phyloP scores from a whole-genome alignment of 1,140 invertebrate genomes.

The Drosophila nasuta region DNA sequence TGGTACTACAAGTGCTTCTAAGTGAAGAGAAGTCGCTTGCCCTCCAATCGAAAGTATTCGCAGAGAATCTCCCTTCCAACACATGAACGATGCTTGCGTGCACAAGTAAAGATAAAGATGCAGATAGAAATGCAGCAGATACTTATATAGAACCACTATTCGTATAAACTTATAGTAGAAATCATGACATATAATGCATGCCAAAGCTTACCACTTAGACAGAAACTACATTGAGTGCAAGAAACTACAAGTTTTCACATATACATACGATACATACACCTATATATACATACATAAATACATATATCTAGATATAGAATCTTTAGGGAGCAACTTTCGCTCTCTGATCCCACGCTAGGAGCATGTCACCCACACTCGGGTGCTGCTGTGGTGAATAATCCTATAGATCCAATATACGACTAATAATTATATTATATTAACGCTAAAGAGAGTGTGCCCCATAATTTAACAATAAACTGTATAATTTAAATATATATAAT shows the following conservation, averaged over 20 bases:
- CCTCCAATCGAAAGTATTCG: constrained; percentile 73
- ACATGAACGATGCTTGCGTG: constrained; percentile 20
- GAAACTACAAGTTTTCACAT: constrained; percentile 75
- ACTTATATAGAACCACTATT: constrained; percentile 27
- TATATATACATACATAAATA: constrained; percentile 27
- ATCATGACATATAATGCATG: constrained; percentile 84
- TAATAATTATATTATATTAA: constrained; percentile 38
- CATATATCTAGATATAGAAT: constrained; percentile 44
- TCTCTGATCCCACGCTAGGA: neutral
- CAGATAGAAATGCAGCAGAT: constrained; percentile 25
- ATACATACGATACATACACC: constrained; percentile 9
- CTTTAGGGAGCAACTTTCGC: constrained; percentile 4
- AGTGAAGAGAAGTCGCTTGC: constrained; percentile 28
- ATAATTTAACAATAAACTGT: constrained; percentile 54
- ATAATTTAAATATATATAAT: constrained; percentile 66
- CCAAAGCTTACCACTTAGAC: constrained; percentile 84
- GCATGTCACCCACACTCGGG: neutral
- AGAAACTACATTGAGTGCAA: constrained; percentile 69
- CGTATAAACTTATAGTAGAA: constrained; percentile 44
- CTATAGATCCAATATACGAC: constrained; percentile 63
- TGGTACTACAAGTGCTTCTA: constrained; percentile 83
- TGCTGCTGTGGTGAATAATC: constrained; percentile 43
- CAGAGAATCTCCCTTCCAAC: constrained; percentile 70
- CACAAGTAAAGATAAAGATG: constrained; percentile 40
- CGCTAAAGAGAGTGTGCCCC: constrained; percentile 16